Evolutionary conservation across 2,797 vertebrate species (phyloP).

Genomic region (Enteromius unitaeniatus): DNA sequence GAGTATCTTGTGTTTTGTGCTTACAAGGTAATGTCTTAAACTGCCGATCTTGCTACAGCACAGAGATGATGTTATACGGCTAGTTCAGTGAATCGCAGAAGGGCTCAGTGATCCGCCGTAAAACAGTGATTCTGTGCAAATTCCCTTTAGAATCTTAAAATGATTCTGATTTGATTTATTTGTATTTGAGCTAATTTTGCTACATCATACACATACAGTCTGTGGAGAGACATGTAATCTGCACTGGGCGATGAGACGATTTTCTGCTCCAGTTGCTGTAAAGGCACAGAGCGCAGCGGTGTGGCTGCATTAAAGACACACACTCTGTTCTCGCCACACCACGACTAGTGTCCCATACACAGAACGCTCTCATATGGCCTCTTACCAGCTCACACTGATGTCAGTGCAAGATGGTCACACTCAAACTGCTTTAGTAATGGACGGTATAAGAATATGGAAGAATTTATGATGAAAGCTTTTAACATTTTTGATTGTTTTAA

Average conservation of each 20-base stretch:
- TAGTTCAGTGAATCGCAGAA: no score
- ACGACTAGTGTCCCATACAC: slow-evolving; percentile 7
- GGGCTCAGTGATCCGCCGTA: no score
- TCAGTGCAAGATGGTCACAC: neutral
- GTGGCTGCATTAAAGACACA: slow-evolving; percentile 17
- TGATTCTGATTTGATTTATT: no score
- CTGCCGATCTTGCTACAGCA: no score
- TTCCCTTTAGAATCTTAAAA: no score
- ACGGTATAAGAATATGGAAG: neutral
- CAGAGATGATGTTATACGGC: no score
- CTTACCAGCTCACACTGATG: slow-evolving; percentile 10
- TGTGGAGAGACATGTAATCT: slow-evolving; percentile 31
- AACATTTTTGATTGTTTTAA: neutral
- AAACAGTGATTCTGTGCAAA: no score
- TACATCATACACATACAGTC: neutral
- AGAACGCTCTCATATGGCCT: neutral
- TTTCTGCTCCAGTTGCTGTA: slow-evolving; percentile 54
- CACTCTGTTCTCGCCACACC: neutral
- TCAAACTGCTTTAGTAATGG: slow-evolving; percentile 9
- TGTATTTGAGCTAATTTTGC: no score
- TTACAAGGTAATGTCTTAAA: no score
- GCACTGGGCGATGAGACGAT: slow-evolving; percentile 16
- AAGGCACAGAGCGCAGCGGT: neutral
- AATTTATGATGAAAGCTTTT: neutral
- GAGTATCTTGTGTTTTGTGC: no score